Base-by-base conservation (phyloP, 1,140 invertebrate species). In the Pseudomyrmex dendroicus region DNA sequence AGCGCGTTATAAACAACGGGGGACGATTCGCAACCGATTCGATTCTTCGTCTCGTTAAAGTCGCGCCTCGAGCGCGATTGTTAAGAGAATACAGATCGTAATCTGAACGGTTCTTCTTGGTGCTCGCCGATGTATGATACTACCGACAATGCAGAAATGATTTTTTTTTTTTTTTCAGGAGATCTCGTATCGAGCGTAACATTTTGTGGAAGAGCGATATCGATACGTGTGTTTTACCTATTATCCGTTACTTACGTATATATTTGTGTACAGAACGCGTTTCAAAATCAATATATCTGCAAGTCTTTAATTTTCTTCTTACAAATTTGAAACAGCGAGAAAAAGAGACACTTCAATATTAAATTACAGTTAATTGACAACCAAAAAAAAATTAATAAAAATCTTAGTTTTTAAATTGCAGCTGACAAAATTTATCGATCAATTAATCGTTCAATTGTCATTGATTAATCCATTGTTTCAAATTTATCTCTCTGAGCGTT, bases 41-140 rank as follows among this genome's bases (percentile, higher is more conserved):
- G 63, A 78, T 78, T 78, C 20, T 44, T 48, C 25, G 20, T 78
- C 74, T 68, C 74, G 63, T 78, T 78, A 78, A 77, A 78, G 52
- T 78, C 74, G 63, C 74, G 52, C 63, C 74, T 78, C 68, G 35
- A 77, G 62, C 62, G 74, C 50, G 62, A 17, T 67, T 77, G 74
- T 77, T 77, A 77, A 67, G 74, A 25, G 57, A 22, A 7, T 7
- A 35, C 17, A 67, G 74, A 77, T 77, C 63, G 63, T 67, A 77
- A 77, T 77, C 74, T 66, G 50, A 1, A 35, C 15, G 22, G 46
- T 54, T 20, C 35, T 17, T n/a, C 17, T 25, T n/a, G 12, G 35
- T 25, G 35, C 22, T 67, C 62, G 20, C 50, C 50, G 12, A 3
- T 44, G 52, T 77, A 77, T 67, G 62, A 78, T 20, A 20, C 44